Evolutionary conservation across 2,113 vertebrate species (phyloP).

Genomic region (Panthera uncia): DNA sequence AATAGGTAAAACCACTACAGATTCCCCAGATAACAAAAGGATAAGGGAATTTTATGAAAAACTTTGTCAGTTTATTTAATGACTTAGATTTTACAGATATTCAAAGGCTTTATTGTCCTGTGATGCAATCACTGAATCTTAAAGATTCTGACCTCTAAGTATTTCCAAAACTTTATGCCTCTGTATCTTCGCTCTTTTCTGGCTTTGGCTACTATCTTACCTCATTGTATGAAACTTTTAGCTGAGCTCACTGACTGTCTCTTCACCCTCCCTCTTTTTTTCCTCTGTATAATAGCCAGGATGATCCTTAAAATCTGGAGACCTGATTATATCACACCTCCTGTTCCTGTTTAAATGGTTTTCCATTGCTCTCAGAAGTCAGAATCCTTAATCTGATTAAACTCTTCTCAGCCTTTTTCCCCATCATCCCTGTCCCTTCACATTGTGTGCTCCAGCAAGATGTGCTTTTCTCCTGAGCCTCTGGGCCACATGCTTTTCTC

Average conservation of each 20-base stretch:
- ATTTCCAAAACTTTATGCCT: neutral
- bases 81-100: neutral
- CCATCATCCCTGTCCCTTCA: neutral
- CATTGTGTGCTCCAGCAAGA: neutral
- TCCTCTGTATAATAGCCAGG: neutral
- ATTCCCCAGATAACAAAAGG: neutral
- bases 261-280: neutral
- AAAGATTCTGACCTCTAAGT: constrained; percentile 16
- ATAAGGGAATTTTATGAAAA: neutral
- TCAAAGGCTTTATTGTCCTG: neutral
- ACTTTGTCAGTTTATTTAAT: neutral
- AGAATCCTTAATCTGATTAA: neutral
- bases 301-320: neutral
- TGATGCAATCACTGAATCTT: neutral
- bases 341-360: constrained; percentile 6
- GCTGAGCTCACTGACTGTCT: neutral
- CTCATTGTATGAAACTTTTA: neutral
- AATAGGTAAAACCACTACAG: neutral
- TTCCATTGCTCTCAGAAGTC: neutral
- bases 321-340: neutral
- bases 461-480: neutral
- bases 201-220: neutral
- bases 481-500: neutral
- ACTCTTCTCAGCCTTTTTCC: neutral
- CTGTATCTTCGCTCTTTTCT: neutral